phyloP scores from a whole-genome alignment of 2,888 invertebrate species.

The Megamerina dolium region DNA sequence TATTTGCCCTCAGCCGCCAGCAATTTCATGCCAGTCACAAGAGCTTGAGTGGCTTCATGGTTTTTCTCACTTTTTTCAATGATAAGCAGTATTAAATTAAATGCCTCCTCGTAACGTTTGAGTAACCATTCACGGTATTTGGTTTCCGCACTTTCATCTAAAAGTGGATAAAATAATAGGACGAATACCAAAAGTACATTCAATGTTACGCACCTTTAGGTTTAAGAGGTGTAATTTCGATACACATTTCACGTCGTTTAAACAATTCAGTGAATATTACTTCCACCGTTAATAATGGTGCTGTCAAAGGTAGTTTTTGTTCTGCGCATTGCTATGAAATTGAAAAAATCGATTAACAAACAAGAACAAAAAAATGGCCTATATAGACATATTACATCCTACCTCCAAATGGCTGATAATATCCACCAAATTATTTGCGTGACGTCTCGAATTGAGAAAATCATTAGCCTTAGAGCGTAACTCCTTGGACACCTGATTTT shows the following conservation, averaged over 20 bases:
- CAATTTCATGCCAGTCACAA: conserved; percentile 68
- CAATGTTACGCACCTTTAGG: conserved; percentile 49
- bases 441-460: conserved; percentile 60
- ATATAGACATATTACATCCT: conserved; percentile 21
- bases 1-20: conserved; percentile 66
- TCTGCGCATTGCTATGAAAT: conserved; percentile 27
- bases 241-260: conserved; percentile 60
- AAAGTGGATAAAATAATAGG: not conserved
- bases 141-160: conserved; percentile 55
- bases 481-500: conserved; percentile 48
- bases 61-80: conserved; percentile 54
- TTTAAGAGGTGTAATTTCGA: conserved; percentile 57
- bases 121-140: conserved; percentile 64
- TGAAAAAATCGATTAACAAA: conserved; percentile 2
- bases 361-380: not conserved
- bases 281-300: conserved; percentile 64
- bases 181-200: not conserved
- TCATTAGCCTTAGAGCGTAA: conserved; percentile 65
- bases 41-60: conserved; percentile 56
- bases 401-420: conserved; percentile 66
- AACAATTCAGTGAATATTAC: conserved; percentile 65
- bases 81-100: conserved; percentile 55
- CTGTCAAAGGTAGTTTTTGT: conserved; percentile 48
- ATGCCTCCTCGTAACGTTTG: conserved; percentile 63
- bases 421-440: conserved; percentile 62